A percentile compares a stretch with the other conserved stretches of the same genome.
These are phyloP conservation scores for Andrena dorsata DNA, from an alignment of 2,888 invertebrate genomes.

Conservation along the genomic window DNA sequence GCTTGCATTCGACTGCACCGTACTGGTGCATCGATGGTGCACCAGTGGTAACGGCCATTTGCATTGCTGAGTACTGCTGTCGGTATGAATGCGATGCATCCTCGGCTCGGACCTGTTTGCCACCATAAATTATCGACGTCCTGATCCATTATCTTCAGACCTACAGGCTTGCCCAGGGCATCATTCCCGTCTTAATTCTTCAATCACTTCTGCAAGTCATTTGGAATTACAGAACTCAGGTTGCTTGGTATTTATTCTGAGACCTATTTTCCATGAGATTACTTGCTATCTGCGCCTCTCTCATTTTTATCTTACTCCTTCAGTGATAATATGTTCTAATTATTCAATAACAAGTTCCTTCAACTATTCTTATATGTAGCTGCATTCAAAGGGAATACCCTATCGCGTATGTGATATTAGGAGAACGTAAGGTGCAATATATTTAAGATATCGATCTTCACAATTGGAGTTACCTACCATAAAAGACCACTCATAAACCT, in stretches of 20 bases:
- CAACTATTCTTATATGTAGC: too few species aligned
- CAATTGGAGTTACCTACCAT: too few species aligned
- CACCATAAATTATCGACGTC: constrained; percentile 54
- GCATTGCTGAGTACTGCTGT: constrained; percentile 55
- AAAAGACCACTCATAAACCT: too few species aligned
- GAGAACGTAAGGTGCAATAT: too few species aligned
- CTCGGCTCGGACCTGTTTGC: constrained; percentile 38
- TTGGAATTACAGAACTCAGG: not conserved
- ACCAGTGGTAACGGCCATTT: constrained; percentile 58
- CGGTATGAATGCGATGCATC: constrained; percentile 58
- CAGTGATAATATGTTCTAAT: too few species aligned
- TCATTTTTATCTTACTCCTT: too few species aligned
- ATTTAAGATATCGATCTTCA: too few species aligned
- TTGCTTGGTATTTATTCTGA: not conserved
- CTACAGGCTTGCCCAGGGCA: constrained; percentile 7
- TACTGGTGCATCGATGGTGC: constrained; percentile 39
- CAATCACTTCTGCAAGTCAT: not conserved
- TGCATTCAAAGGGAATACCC: too few species aligned
- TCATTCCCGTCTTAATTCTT: not conserved
- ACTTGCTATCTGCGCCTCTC: too few species aligned
- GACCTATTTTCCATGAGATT: not conserved
- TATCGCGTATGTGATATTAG: too few species aligned
- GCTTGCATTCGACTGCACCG: constrained; percentile 43
- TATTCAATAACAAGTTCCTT: too few species aligned
- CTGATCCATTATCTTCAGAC: constrained; percentile 54